A percentile compares a stretch with the other conserved stretches of the same genome.
Evolutionary conservation across 1,140 invertebrate genomes (phyloP).

Genomic region (Eumeta japonica): DNA sequence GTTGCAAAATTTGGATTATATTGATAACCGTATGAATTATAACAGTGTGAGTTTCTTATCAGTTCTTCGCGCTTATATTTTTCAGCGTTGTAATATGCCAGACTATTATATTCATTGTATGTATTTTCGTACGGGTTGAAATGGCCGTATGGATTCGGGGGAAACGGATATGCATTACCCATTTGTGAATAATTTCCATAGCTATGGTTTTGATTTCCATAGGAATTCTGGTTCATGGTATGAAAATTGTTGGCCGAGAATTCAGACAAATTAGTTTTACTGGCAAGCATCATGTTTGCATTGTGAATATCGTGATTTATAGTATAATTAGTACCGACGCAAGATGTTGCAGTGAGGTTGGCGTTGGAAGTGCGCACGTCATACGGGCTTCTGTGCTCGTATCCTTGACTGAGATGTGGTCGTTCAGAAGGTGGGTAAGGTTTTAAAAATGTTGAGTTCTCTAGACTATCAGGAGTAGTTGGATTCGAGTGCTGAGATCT

Average conservation of each 20-base stretch:
- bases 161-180: slow-evolving; percentile 49
- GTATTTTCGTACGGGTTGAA: slow-evolving; percentile 57
- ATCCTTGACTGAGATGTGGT: slow-evolving; percentile 33
- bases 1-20: slow-evolving; percentile 59
- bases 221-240: slow-evolving; percentile 37
- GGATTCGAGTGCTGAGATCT: slow-evolving; percentile 52
- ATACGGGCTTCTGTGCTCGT: slow-evolving; percentile 46
- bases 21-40: slow-evolving; percentile 64
- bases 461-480: slow-evolving; percentile 38
- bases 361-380: slow-evolving; percentile 31
- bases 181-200: slow-evolving; percentile 55
- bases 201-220: slow-evolving; percentile 41
- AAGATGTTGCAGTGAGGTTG: slow-evolving; percentile 23
- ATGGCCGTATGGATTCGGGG: slow-evolving; percentile 48
- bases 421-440: slow-evolving; percentile 55
- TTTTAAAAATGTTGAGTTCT: slow-evolving; percentile 58
- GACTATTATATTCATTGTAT: slow-evolving; percentile 53
- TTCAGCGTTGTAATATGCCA: slow-evolving; percentile 57
- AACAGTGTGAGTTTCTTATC: slow-evolving; percentile 52
- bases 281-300: slow-evolving; percentile 24
- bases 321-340: slow-evolving; percentile 38
- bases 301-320: slow-evolving; percentile 44
- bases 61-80: slow-evolving; percentile 57
- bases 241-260: slow-evolving; percentile 46
- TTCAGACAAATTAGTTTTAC: slow-evolving; percentile 33